Base-by-base conservation (phyloP, 1,140 invertebrate genomes). In the Onthophagus taurus region DNA sequence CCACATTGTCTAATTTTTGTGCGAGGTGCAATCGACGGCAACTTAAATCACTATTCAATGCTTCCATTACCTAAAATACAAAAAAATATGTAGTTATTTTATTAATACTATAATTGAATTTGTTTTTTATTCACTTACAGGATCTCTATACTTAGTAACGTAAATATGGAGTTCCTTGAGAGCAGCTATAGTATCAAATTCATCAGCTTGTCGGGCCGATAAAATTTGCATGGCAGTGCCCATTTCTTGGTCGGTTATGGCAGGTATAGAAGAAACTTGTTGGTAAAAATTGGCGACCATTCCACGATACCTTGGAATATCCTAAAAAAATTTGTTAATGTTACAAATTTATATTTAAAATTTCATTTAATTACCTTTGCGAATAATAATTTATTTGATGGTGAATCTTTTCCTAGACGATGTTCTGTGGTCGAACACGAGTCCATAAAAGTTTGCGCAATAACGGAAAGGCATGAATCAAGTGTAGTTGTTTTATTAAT, bases 391-490 rank as follows among this genome's bases (percentile, higher is more conserved):
- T 96, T 96, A 64, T 92, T 93, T 11, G 89, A 93, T 18, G 92
- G 91, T 17, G 90, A 94, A 69, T 95, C 91, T 68, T 94, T 92
- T 46, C 89, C 89, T 6, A 93, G 70, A 31, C 89, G 72, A 62
- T 92, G 88, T 62, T 93, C 87, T 5, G 80, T 78, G 44, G 88
- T 84, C 11, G 89, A 91, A 64, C 90, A 95, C 0, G 89, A 81
- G 64, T 96, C 92, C 86, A 96, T 95, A 63, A 97, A 88, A 2
- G 91, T 94, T 70, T 97, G 93, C 17, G 92, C 91, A 52, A 97
- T 89, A 20, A 95, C 91, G 49, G 88, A 91, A 20, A 97, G 67
- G 60, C 89, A 93, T 9, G 89, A 88, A 67, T 95, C 91, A 11
- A 95, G 82, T 5, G 87, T 90, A 9, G 80, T 75, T 2, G 89